Conservation (phyloP, 1,140 invertebrate genomes). For the Rhysida immarginata region DNA sequence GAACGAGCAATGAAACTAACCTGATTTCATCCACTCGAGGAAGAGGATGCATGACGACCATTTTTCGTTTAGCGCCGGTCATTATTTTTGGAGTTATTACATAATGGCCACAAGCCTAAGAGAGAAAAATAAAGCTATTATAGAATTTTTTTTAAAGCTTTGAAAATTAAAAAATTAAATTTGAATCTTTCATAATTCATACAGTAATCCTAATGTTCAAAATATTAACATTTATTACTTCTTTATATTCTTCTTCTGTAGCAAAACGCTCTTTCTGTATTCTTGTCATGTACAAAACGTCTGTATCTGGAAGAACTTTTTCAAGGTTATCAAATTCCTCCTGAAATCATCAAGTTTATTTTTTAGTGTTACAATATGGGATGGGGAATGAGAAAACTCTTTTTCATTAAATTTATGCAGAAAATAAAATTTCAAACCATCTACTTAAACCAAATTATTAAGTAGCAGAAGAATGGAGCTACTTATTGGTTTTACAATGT, state of each 20-base stretch:
- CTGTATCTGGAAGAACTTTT: slow-evolving; percentile 74
- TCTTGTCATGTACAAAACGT: slow-evolving; percentile 95
- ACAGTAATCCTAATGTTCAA: background rate
- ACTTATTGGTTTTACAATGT: too few relatives aligned
- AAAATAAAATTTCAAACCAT: slow-evolving; percentile 10
- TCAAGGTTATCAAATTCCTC: slow-evolving; percentile 52
- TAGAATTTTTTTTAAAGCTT: background rate
- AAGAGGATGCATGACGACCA: slow-evolving; percentile 95
- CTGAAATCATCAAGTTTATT: slow-evolving; percentile 25
- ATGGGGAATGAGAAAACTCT: background rate
- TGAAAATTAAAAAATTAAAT: background rate
- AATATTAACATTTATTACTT: slow-evolving; percentile 36
- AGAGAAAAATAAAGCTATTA: slow-evolving; percentile 20
- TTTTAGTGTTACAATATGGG: background rate
- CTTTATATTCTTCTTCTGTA: slow-evolving; percentile 66
- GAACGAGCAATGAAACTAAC: slow-evolving; percentile 17
- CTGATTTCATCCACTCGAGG: slow-evolving; percentile 89
- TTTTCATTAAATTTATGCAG: slow-evolving; percentile 1
- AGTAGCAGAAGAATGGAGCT: too few relatives aligned
- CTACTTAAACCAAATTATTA: too few relatives aligned
- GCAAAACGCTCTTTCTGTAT: slow-evolving; percentile 90
- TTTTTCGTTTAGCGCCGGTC: slow-evolving; percentile 79
- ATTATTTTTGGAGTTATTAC: slow-evolving; percentile 88
- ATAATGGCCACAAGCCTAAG: slow-evolving; percentile 64
- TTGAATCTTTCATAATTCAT: background rate